Percentiles rank a stretch among this genome's conserved stretches.
Evolutionary conservation across 1,140 invertebrate species (phyloP).

Genomic region (Venturia canescens): DNA sequence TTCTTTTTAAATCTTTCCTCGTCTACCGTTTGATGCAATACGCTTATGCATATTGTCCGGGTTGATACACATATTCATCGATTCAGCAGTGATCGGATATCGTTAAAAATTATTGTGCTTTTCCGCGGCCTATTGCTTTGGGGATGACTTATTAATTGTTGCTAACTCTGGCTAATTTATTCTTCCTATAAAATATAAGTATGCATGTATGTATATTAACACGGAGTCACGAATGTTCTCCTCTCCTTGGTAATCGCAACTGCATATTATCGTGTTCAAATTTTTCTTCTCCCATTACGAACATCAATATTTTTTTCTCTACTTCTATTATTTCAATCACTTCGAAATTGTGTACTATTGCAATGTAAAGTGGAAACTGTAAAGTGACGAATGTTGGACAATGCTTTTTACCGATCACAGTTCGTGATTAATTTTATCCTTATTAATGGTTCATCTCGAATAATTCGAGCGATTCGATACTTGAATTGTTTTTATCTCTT

Average conservation of each 20-base stretch:
- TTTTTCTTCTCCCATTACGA: too few species aligned
- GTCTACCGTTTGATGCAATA: constrained; percentile 47
- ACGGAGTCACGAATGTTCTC: too few species aligned
- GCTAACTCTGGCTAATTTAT: constrained; percentile 60
- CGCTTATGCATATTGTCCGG: constrained; percentile 36
- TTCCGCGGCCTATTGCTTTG: constrained; percentile 69
- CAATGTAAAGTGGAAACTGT: too few species aligned
- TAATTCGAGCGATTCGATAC: too few species aligned
- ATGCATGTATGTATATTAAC: constrained; percentile 48
- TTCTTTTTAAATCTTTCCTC: constrained; percentile 63
- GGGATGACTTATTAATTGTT: constrained; percentile 59
- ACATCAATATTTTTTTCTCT: too few species aligned
- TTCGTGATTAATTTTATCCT: too few species aligned
- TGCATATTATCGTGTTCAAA: constrained; percentile 42
- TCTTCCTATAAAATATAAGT: constrained; percentile 53
- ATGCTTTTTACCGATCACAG: too few species aligned
- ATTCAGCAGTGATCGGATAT: constrained; percentile 64
- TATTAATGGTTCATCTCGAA: too few species aligned
- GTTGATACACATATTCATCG: constrained; percentile 52
- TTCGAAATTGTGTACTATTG: too few species aligned
- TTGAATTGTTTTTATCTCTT: neutral
- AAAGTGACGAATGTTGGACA: too few species aligned
- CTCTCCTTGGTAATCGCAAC: constrained; percentile 56
- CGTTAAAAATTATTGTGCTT: constrained; percentile 65
- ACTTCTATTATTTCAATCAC: neutral